phyloP scores from a whole-genome alignment of 1,140 invertebrate species.

The Sycophaga agraensis region DNA sequence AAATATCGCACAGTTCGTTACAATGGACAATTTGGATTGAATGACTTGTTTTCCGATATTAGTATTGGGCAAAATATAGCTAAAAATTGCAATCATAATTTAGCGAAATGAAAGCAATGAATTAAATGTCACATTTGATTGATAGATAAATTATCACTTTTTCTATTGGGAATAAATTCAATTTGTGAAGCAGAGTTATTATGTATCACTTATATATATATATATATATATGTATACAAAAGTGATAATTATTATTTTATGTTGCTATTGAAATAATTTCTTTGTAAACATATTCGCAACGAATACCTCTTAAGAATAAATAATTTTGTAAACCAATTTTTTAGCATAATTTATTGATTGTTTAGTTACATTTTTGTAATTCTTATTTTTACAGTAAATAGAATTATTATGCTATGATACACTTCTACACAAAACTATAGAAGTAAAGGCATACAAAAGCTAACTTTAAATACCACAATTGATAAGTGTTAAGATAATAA shows the following conservation, averaged over 20 bases:
- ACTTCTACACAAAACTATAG: too few relatives aligned
- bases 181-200: constrained; percentile 20
- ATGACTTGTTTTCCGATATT: constrained; percentile 1
- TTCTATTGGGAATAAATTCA: constrained; percentile 5
- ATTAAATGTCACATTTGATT: neutral
- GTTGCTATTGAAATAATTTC: constrained; percentile 19
- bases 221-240: constrained; percentile 12
- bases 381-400: constrained; percentile 1
- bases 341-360: too few relatives aligned
- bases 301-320: constrained; percentile 26
- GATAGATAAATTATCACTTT: constrained; percentile 9
- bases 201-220: constrained; percentile 14
- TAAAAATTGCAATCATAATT: neutral
- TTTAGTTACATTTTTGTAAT: too few relatives aligned
- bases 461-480: too few relatives aligned
- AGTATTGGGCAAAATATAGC: constrained; percentile 2
- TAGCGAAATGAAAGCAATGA: neutral
- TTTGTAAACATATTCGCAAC: constrained; percentile 27
- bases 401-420: too few relatives aligned
- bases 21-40: constrained; percentile 16
- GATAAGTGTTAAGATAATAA: too few relatives aligned
- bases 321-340: constrained; percentile 31
- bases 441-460: too few relatives aligned
- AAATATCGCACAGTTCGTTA: constrained; percentile 16
- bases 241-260: constrained; percentile 10